Evolutionary conservation across 2,797 vertebrate species (phyloP).

Genomic region (Graptemys geographica): DNA sequence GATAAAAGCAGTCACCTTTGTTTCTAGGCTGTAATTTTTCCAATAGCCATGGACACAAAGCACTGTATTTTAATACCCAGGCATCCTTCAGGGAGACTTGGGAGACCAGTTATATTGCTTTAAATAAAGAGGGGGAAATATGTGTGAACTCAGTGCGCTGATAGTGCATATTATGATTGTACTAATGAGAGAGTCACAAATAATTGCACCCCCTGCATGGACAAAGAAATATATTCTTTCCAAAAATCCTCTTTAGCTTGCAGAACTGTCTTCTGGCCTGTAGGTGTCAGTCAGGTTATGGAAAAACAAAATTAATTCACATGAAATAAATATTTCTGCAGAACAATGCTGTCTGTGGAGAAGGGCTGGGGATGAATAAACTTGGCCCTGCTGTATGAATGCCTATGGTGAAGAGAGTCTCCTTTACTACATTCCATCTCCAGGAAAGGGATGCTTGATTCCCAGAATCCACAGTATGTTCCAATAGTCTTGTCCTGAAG

Average conservation of each 20-base stretch:
- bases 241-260: not conserved
- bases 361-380: not conserved
- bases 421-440: not conserved
- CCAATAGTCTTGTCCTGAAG: not conserved
- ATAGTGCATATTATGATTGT: not conserved
- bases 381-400: not conserved
- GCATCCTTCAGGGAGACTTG: conserved; percentile 53
- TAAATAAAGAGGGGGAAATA: not conserved
- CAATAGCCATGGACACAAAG: conserved; percentile 65
- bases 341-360: not conserved
- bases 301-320: conserved; percentile 7
- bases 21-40: conserved; percentile 69
- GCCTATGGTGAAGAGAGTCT: not conserved
- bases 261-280: conserved; percentile 38
- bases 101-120: not conserved
- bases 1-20: conserved; percentile 61
- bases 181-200: not conserved
- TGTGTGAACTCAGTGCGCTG: not conserved
- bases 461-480: too few relatives aligned
- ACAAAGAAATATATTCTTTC: not conserved
- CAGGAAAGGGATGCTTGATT: not conserved
- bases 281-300: conserved; percentile 51
- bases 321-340: conserved; percentile 21
- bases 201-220: not conserved
- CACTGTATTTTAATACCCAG: conserved; percentile 61